A percentile compares a stretch with the other conserved stretches of the same genome.
Conservation (phyloP, 1,140 invertebrate species). For the Melitaea cinxia region DNA sequence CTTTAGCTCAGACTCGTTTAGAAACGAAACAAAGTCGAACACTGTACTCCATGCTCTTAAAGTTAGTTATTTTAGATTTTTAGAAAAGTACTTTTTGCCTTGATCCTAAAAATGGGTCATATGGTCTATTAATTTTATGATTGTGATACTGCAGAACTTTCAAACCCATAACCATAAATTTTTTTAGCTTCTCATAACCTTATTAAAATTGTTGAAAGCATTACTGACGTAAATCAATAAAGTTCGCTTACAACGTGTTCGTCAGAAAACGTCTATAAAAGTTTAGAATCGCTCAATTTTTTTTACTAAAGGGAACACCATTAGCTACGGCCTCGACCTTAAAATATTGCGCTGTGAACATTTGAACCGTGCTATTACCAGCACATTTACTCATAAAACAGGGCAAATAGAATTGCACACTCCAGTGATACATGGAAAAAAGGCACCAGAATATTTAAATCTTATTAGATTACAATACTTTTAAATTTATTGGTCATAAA, state of each 20-base stretch:
- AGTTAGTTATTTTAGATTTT: background rate
- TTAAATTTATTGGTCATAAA: too few species aligned
- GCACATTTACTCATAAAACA: constrained; percentile 34
- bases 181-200: background rate
- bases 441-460: too few species aligned
- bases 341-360: constrained; percentile 41
- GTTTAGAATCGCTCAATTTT: constrained; percentile 7
- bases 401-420: constrained; percentile 24
- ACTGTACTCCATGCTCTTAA: background rate
- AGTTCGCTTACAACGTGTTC: constrained; percentile 4
- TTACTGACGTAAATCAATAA: constrained; percentile 11
- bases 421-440: too few species aligned
- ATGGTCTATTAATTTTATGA: background rate
- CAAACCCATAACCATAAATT: background rate
- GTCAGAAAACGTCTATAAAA: constrained; percentile 13
- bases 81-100: background rate
- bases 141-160: background rate
- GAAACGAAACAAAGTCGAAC: background rate
- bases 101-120: background rate
- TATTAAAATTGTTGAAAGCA: background rate
- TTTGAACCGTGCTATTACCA: constrained; percentile 37
- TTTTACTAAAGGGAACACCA: constrained; percentile 25
- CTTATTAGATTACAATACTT: too few species aligned
- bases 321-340: constrained; percentile 40
- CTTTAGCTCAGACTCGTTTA: background rate